Evolutionary conservation across 2,888 invertebrate genomes (phyloP).

Genomic region (Ommatoiulus sabulosus): DNA sequence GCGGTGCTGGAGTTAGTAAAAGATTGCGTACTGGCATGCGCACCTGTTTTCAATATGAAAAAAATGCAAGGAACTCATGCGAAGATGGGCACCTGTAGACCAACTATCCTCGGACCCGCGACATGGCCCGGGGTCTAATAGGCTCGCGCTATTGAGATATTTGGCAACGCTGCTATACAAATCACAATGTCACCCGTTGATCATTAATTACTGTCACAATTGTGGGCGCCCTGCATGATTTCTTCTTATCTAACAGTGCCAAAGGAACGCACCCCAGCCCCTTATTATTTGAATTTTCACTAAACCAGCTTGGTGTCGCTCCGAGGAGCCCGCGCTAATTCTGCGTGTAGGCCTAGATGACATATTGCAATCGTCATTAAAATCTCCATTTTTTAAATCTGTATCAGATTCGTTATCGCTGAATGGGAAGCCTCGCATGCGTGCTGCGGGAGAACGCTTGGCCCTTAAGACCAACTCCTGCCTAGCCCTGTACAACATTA

Average conservation of each 20-base stretch:
- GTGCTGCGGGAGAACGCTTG: background rate
- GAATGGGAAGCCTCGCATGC: background rate
- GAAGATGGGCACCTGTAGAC: background rate
- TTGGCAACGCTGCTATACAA: conserved; percentile 44
- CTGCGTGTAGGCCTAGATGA: conserved; percentile 10
- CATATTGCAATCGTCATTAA: conserved; percentile 23
- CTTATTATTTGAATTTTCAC: conserved; percentile 40
- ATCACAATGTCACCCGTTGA: conserved; percentile 54
- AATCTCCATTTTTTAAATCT: background rate
- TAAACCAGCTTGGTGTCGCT: conserved; percentile 40
- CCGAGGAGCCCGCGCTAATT: background rate
- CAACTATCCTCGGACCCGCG: background rate
- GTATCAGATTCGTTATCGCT: background rate
- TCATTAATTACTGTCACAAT: conserved; percentile 57
- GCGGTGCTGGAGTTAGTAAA: background rate
- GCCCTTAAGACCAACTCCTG: no score
- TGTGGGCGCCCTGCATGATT: conserved; percentile 49
- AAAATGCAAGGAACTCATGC: background rate
- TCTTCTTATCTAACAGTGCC: conserved; percentile 44
- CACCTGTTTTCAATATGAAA: background rate
- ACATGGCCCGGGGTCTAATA: conserved; percentile 1
- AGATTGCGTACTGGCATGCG: background rate
- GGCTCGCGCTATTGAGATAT: conserved; percentile 28
- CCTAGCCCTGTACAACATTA: no score
- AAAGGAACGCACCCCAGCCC: conserved; percentile 45